Percentiles rank a stretch among this genome's conserved stretches.
phyloP scores from a whole-genome alignment of 2,797 vertebrate genomes.

The Meriones psammophilus region DNA sequence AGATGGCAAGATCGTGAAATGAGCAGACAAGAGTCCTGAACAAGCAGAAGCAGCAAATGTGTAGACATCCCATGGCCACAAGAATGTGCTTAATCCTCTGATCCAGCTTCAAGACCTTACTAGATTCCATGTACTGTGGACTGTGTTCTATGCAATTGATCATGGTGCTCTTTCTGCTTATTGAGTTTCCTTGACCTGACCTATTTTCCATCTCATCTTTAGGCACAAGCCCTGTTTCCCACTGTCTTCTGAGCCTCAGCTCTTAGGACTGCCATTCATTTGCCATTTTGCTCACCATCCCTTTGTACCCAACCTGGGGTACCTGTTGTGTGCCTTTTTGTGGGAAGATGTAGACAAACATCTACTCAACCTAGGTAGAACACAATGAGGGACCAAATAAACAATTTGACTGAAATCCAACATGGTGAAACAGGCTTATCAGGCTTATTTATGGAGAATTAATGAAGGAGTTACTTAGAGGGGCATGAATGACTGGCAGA shows the following conservation, averaged over 20 bases:
- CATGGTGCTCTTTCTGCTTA: fast-evolving
- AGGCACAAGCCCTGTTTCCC: not conserved
- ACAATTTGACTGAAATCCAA: not conserved
- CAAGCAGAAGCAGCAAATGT: not conserved
- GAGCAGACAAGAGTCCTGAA: not conserved
- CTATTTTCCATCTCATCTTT: not conserved
- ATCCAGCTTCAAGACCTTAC: fast-evolving
- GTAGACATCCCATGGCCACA: not conserved
- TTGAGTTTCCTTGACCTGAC: not conserved
- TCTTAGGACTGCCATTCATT: not conserved
- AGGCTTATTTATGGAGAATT: not conserved
- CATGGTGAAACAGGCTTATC: not conserved
- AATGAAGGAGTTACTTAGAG: not conserved
- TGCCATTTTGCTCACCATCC: not conserved
- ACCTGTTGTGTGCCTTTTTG: not conserved
- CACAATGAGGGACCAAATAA: not conserved
- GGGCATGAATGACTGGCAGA: not conserved
- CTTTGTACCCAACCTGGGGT: not conserved
- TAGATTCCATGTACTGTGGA: fast-evolving
- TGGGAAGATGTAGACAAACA: not conserved
- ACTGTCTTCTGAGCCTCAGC: not conserved
- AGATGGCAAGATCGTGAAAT: fast-evolving
- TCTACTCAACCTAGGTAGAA: not conserved
- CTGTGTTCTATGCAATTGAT: not conserved
- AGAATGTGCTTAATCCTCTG: not conserved